These are phyloP conservation scores for Leptinotarsa rubiginosa DNA, from an alignment of 2,888 invertebrate species.

Conservation along the genomic window DNA sequence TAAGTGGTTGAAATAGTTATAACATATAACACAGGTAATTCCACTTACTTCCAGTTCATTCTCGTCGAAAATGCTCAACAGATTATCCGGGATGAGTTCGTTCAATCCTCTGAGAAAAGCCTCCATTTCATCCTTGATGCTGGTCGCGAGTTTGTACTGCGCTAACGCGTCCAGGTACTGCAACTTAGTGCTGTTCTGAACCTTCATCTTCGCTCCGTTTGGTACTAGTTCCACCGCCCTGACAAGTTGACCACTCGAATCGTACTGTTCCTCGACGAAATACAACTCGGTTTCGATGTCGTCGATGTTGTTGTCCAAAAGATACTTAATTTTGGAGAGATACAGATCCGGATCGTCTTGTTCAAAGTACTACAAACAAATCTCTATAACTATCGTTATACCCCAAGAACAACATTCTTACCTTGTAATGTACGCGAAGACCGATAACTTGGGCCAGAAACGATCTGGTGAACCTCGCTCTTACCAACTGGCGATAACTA, in stretches of 20 bases:
- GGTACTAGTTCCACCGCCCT: conserved; percentile 87
- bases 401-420: conserved; percentile 58
- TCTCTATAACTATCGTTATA: not conserved
- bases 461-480: conserved; percentile 90
- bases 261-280: conserved; percentile 92
- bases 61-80: conserved; percentile 95
- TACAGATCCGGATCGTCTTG: conserved; percentile 96
- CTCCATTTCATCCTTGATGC: conserved; percentile 85
- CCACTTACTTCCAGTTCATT: conserved; percentile 89
- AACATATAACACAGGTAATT: conserved; percentile 2
- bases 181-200: conserved; percentile 80
- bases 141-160: conserved; percentile 86
- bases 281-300: conserved; percentile 82
- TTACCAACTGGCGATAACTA: conserved; percentile 87
- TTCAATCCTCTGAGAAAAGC: conserved; percentile 91
- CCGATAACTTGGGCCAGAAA: conserved; percentile 96
- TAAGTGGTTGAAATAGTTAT: not conserved
- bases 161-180: conserved; percentile 90
- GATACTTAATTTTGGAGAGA: conserved; percentile 92
- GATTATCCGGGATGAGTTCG: conserved; percentile 91
- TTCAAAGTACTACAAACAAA: conserved; percentile 82
- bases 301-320: conserved; percentile 90
- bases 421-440: conserved; percentile 91
- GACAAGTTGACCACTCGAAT: conserved; percentile 78
- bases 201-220: conserved; percentile 81